phyloP scores from a whole-genome alignment of 2,888 invertebrate species.

The Osmoderma eremita region DNA sequence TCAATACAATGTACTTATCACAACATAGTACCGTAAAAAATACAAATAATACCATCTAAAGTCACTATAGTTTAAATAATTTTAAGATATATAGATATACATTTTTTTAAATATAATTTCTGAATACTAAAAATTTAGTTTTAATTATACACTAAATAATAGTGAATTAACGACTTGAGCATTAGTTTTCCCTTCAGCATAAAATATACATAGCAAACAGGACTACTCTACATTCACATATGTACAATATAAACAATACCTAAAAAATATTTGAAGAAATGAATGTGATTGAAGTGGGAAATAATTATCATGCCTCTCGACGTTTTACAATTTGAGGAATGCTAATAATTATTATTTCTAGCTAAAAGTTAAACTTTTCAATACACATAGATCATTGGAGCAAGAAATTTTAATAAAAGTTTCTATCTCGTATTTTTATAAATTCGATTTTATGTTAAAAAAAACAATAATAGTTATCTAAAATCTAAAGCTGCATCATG shows the following conservation, averaged over 20 bases:
- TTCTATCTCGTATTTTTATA: too few species aligned
- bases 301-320: too few species aligned
- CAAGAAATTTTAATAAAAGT: too few species aligned
- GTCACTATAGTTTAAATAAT: slow-evolving; percentile 3
- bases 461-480: too few species aligned
- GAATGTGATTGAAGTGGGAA: too few species aligned
- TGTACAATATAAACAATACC: slow-evolving; percentile 2
- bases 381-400: too few species aligned
- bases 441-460: too few species aligned
- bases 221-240: background rate
- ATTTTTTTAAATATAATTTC: background rate
- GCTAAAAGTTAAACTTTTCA: too few species aligned
- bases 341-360: too few species aligned
- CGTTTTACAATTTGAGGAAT: too few species aligned
- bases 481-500: too few species aligned
- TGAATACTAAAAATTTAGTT: slow-evolving; percentile 1
- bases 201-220: too few species aligned
- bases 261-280: slow-evolving; percentile 1
- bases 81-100: slow-evolving; percentile 5
- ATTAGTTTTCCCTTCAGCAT: slow-evolving; percentile 10
- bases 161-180: slow-evolving; percentile 28
- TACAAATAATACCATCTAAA: background rate
- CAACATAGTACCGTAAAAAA: slow-evolving; percentile 21
- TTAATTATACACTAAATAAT: background rate
- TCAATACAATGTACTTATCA: slow-evolving; percentile 14